A percentile compares a stretch with the other conserved stretches of the same genome.
phyloP scores from a whole-genome alignment of 1,140 invertebrate genomes.

The Wiebesia pumilae region DNA sequence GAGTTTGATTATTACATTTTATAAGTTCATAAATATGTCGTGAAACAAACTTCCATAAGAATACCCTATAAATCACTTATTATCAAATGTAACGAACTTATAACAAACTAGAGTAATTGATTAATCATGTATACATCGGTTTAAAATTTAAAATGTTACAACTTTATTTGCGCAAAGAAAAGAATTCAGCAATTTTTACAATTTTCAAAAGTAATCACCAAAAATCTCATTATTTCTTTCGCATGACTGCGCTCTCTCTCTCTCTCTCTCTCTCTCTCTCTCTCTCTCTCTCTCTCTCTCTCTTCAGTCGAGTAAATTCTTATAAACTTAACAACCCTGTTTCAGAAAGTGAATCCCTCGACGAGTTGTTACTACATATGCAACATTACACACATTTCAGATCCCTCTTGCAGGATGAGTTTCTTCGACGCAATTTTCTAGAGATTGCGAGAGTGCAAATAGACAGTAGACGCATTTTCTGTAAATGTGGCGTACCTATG shows the following conservation, averaged over 20 bases:
- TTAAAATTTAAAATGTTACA: too few relatives aligned
- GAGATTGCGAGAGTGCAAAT: background rate
- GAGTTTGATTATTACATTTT: background rate
- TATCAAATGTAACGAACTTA: background rate
- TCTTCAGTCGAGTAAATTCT: background rate
- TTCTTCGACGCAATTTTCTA: conserved; percentile 23
- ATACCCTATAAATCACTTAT: background rate
- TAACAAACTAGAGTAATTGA: background rate
- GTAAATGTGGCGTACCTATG: background rate
- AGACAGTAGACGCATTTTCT: background rate
- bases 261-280: too few relatives aligned
- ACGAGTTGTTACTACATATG: background rate
- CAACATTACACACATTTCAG: background rate
- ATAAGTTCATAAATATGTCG: background rate
- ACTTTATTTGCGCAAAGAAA: too few relatives aligned
- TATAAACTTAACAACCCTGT: background rate
- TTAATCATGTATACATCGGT: background rate
- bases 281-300: background rate
- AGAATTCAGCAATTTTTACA: too few relatives aligned
- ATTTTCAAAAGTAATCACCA: too few relatives aligned
- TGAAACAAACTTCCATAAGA: background rate
- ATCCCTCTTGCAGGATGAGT: background rate
- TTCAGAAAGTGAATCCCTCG: background rate
- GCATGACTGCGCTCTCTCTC: too few relatives aligned
- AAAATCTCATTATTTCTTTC: background rate